Evolutionary conservation across 2,888 invertebrate genomes (phyloP).

Genomic region (Troides aeacus): DNA sequence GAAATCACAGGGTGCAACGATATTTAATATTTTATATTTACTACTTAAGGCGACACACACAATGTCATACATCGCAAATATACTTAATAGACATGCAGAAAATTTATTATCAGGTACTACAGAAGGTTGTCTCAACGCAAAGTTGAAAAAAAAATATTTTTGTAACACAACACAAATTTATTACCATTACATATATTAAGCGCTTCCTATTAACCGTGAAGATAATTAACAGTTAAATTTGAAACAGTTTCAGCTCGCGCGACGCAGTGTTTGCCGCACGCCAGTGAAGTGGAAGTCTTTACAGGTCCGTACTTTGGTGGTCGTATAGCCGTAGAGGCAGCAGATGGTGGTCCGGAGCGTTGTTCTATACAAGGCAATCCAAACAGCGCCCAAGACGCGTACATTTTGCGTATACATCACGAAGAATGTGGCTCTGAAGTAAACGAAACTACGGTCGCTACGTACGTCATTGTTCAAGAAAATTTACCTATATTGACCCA

Average conservation of each 20-base stretch:
- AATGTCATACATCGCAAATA: no score
- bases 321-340: conserved; percentile 86
- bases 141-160: no score
- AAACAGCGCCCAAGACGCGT: conserved; percentile 85
- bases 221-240: background rate
- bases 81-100: no score
- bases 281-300: conserved; percentile 90
- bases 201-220: background rate
- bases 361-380: conserved; percentile 88
- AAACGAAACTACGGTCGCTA: conserved; percentile 89
- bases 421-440: conserved; percentile 86
- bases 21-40: no score
- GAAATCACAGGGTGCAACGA: no score
- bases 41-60: no score
- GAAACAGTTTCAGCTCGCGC: conserved; percentile 88
- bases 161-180: no score
- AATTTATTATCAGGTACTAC: no score
- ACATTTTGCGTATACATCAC: conserved; percentile 87
- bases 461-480: conserved; percentile 91
- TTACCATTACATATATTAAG: no score
- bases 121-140: no score
- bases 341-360: conserved; percentile 83
- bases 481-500: conserved; percentile 90
- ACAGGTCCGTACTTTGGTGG: conserved; percentile 91
- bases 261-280: conserved; percentile 88